phyloP scores from a whole-genome alignment of 1,140 invertebrate genomes.

The Drosophila bifasciata region DNA sequence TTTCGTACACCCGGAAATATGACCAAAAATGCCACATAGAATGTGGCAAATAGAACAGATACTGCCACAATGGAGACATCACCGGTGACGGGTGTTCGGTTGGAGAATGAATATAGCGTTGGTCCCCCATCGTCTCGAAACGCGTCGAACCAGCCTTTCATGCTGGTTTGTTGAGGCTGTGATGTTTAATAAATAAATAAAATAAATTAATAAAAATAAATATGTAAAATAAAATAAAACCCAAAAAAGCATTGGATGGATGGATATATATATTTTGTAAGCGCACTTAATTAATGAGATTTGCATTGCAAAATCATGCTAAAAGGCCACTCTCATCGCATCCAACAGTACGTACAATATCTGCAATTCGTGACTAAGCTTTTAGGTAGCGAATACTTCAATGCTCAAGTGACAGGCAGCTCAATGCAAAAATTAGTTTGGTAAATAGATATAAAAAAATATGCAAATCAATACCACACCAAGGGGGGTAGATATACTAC shows the following conservation, averaged over 20 bases:
- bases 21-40: constrained; percentile 96
- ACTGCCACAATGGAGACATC: constrained; percentile 94
- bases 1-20: constrained; percentile 97
- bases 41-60: constrained; percentile 93
- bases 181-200: constrained; percentile 25
- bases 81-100: constrained; percentile 95
- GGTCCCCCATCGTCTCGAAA: constrained; percentile 96
- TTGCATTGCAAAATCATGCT: constrained; percentile 51
- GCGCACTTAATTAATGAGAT: constrained; percentile 51
- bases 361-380: constrained; percentile 72
- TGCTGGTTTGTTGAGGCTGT: constrained; percentile 80
- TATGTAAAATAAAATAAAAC: neutral
- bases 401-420: constrained; percentile 53
- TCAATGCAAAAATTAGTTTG: constrained; percentile 65
- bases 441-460: constrained; percentile 36
- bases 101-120: constrained; percentile 95
- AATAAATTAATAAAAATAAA: constrained; percentile 5
- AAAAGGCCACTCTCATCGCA: constrained; percentile 55
- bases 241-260: constrained; percentile 21
- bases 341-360: constrained; percentile 34
- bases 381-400: constrained; percentile 59
- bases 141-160: constrained; percentile 97
- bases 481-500: constrained; percentile 25
- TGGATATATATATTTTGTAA: constrained; percentile 39
- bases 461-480: constrained; percentile 47